phyloP scores from a whole-genome alignment of 2,888 invertebrate genomes.

The Melanchra persicariae region DNA sequence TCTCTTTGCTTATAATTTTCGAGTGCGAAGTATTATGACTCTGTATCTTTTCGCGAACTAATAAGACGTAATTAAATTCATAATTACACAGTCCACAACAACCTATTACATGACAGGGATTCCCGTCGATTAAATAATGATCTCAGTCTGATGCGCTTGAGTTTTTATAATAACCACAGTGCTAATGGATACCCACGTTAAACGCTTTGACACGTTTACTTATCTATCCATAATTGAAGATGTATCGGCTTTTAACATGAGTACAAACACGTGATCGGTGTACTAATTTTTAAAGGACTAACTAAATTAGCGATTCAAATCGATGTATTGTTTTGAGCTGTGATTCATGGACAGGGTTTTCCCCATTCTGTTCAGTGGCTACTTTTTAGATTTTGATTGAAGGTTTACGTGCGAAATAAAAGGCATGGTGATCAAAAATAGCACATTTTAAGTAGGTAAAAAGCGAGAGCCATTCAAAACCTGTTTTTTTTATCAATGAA shows the following conservation, averaged over 20 bases:
- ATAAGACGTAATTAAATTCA: conserved; percentile 59
- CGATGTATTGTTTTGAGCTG: conserved; percentile 41
- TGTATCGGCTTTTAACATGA: conserved; percentile 27
- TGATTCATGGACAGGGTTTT: conserved; percentile 43
- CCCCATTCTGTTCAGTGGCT: not conserved
- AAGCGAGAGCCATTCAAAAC: not conserved
- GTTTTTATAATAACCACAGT: conserved; percentile 56
- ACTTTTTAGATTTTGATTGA: conserved; percentile 2
- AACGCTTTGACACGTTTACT: conserved; percentile 57
- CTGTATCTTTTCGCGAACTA: conserved; percentile 36
- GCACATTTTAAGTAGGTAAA: not conserved
- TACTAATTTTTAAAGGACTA: conserved; percentile 15
- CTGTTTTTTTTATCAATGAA: not conserved
- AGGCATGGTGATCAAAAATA: not conserved
- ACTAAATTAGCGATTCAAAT: conserved; percentile 47
- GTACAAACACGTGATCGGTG: conserved; percentile 33
- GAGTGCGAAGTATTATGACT: conserved; percentile 27
- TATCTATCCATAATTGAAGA: conserved; percentile 34
- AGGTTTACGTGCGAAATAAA: too few species aligned
- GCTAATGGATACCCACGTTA: conserved; percentile 52
- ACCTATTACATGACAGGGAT: conserved; percentile 60
- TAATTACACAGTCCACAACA: conserved; percentile 59
- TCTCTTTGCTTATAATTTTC: not conserved
- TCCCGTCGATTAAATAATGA: conserved; percentile 71
- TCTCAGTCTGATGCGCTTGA: conserved; percentile 63